phyloP scores from a whole-genome alignment of 1,140 invertebrate genomes.

The Tetramorium alpestre region DNA sequence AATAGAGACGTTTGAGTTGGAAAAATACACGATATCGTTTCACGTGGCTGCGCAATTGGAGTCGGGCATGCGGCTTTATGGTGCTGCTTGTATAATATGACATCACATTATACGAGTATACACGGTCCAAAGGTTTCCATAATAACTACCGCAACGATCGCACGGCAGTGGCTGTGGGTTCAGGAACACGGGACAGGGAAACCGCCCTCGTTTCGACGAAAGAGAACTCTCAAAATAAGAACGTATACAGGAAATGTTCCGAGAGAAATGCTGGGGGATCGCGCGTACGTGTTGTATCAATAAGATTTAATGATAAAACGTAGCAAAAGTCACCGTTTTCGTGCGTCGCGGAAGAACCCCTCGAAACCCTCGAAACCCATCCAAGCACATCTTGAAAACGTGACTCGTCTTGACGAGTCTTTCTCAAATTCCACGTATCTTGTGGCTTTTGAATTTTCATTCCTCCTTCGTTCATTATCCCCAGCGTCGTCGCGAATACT shows the following conservation, averaged over 20 bases:
- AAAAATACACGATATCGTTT: slow-evolving; percentile 52
- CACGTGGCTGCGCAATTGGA: slow-evolving; percentile 43
- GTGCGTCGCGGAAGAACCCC: neutral
- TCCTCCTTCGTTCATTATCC: slow-evolving; percentile 30
- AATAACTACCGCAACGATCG: slow-evolving; percentile 55
- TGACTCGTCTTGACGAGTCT: neutral
- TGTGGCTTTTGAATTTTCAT: slow-evolving; percentile 33
- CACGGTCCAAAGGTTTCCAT: slow-evolving; percentile 55
- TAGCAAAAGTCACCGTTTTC: neutral
- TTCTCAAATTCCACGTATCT: slow-evolving; percentile 10
- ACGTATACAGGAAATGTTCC: slow-evolving; percentile 13
- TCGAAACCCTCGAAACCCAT: neutral
- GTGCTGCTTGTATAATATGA: slow-evolving; percentile 56
- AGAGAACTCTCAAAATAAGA: slow-evolving; percentile 42
- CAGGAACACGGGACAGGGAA: slow-evolving; percentile 12
- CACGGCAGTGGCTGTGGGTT: neutral
- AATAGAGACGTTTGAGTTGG: slow-evolving; percentile 37
- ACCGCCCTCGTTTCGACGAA: neutral
- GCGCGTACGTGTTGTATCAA: slow-evolving; percentile 25
- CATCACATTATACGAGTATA: slow-evolving; percentile 57
- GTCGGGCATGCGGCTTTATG: slow-evolving; percentile 25
- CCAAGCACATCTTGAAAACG: neutral
- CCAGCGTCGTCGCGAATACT: slow-evolving; percentile 24
- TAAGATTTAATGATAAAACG: slow-evolving; percentile 30
- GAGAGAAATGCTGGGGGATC: neutral